Evolutionary conservation across 2,797 vertebrate genomes (phyloP).

Genomic region (Lacerta viridis): DNA sequence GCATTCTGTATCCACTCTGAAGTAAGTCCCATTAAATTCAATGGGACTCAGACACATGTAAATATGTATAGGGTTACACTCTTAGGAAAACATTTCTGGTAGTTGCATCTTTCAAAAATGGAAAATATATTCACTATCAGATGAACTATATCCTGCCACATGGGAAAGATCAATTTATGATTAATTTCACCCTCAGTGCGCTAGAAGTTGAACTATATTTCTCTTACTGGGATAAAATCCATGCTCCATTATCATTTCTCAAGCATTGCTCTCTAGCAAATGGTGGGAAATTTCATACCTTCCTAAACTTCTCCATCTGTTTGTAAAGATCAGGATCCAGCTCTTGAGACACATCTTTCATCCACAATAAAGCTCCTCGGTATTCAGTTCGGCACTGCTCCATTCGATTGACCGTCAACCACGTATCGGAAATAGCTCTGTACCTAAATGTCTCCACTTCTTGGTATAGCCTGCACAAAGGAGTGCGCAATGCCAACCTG

Average conservation of each 20-base stretch:
- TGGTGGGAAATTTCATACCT: conserved; percentile 82
- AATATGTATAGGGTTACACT: no score
- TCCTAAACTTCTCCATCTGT: conserved; percentile 99
- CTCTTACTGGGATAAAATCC: conserved; percentile 60
- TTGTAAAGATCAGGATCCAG: conserved; percentile 96
- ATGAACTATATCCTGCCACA: conserved; percentile 69
- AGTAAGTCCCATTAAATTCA: no score
- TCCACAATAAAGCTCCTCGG: conserved; percentile 96
- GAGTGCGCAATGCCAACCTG: conserved; percentile 90
- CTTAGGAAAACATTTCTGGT: conserved; percentile 64
- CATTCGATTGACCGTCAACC: conserved; percentile 98
- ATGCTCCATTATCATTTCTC: conserved; percentile 48
- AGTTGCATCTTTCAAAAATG: conserved; percentile 46
- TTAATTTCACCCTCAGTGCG: conserved; percentile 62
- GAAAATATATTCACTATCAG: conserved; percentile 48
- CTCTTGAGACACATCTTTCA: conserved; percentile 99
- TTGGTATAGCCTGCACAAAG: conserved; percentile 93
- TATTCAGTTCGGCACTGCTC: conserved; percentile 96
- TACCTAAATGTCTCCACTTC: conserved; percentile 98
- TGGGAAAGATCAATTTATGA: conserved; percentile 57
- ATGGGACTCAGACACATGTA: no score
- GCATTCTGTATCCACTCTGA: no score
- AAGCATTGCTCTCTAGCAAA: conserved; percentile 44
- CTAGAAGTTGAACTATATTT: conserved; percentile 63
- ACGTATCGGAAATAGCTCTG: conserved; percentile 96